Base-by-base conservation (phyloP, 2,113 vertebrate species). In the Hassar affinis region DNA sequence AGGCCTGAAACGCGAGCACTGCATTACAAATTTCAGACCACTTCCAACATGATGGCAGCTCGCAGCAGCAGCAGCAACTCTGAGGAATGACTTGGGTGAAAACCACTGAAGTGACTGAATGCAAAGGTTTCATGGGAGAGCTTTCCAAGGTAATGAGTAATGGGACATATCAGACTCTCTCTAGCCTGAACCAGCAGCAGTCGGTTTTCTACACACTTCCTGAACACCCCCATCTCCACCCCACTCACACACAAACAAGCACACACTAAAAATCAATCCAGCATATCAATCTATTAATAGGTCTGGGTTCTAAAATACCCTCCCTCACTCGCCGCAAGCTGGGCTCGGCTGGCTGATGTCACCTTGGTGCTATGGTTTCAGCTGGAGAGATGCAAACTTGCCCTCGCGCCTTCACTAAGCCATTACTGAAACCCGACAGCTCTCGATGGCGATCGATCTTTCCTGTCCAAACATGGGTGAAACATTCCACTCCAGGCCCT, bases 271-370 rank as follows among this genome's bases (percentile, higher is more conserved):
- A 87, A 91, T 90, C 87, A 87, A 90, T 90, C 76, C 52, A 69
- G 83, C 87, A 88, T 85, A 91, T 89, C 80, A 87, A 47, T 84
- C 92, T 93, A 92, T 91, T 89, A 90, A 88, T 91, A 94, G 88
- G 79, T 11, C 14, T 10, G 25, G 79, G 47, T 90, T 86, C 85
- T 92, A 78, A 92, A 94, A 93, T 91, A 91, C 86, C 76, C 77
- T 25, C 45, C 10, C 51, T 18, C 62, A 45, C 10, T 84, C 88
- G 86, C 88, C 84, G 76, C 83, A 86, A 86, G 85, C 91, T 85
- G 80, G 83, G 35, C n/a, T 35, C 83, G 56, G 83, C 84, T 89
- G 88, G 89, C 90, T 81, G 75, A 64, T 87, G 72, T 87, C 90
- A 93, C 91, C 90, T 89, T 81, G 85, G 86, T 83, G 83, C 85